Evolutionary conservation across 1,140 invertebrate genomes (phyloP).

Genomic region (Diachasma alloeum): DNA sequence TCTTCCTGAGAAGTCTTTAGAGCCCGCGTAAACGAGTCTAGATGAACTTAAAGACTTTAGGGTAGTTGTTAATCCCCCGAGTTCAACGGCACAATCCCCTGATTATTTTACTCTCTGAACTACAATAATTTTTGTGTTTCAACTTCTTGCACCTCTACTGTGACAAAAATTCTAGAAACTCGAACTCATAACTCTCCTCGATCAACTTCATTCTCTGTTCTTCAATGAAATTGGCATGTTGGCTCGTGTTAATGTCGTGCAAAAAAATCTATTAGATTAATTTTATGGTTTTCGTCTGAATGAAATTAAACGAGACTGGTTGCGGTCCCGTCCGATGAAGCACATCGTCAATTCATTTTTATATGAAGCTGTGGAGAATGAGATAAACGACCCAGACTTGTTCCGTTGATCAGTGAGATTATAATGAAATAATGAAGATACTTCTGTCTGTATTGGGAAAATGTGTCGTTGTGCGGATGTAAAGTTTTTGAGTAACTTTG

Average conservation of each 20-base stretch:
- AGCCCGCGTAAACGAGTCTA: not conserved
- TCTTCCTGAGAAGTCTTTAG: constrained; percentile 24
- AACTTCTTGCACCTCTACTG: not conserved
- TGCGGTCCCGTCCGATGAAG: not conserved
- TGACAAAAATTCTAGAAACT: not conserved
- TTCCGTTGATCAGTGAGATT: constrained; percentile 28
- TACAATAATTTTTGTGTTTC: not conserved
- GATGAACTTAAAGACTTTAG: not conserved
- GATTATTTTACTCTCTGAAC: not conserved
- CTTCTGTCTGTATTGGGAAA: constrained; percentile 6
- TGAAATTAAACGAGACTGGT: too few species aligned
- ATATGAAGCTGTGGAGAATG: not conserved
- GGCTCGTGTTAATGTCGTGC: not conserved
- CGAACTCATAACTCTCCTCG: not conserved
- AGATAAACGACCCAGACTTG: constrained; percentile 26
- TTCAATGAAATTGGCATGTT: not conserved
- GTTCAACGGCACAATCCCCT: not conserved
- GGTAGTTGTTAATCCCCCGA: not conserved
- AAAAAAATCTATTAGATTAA: not conserved
- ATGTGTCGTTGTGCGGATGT: constrained; percentile 31
- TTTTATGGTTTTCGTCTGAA: not conserved
- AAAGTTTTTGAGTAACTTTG: constrained; percentile 38
- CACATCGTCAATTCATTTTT: not conserved
- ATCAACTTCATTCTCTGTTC: not conserved
- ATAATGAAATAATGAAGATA: not conserved